These are phyloP conservation scores for Lanistes nyassanus DNA, from an alignment of 1,140 invertebrate genomes.

Conservation along the genomic window DNA sequence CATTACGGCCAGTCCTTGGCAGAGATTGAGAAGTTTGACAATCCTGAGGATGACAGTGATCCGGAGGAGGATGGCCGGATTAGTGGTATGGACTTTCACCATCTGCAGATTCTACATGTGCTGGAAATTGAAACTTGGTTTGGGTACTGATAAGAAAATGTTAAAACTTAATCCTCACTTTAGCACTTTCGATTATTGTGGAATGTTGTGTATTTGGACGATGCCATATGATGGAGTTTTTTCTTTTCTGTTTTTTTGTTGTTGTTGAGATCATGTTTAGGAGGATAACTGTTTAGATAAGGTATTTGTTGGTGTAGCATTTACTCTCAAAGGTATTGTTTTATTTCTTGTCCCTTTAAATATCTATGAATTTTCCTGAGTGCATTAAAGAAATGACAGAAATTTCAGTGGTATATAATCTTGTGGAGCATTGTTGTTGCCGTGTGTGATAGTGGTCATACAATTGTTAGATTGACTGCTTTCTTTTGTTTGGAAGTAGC, in stretches of 20 bases:
- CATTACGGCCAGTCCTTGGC: conserved; percentile 84
- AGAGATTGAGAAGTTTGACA: conserved; percentile 91
- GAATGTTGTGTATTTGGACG: background rate
- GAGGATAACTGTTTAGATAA: background rate
- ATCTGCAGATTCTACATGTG: background rate
- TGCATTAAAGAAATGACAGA: too few relatives aligned
- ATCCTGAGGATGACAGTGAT: conserved; percentile 79
- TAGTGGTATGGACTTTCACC: conserved; percentile 56
- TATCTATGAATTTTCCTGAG: background rate
- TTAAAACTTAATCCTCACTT: background rate
- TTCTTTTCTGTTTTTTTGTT: background rate
- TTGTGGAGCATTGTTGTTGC: too few relatives aligned
- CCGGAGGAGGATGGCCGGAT: conserved; percentile 74
- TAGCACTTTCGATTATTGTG: background rate
- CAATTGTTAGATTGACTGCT: too few relatives aligned
- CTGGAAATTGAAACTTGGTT: background rate
- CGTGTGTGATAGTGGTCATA: too few relatives aligned
- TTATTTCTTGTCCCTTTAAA: background rate
- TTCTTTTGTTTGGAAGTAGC: too few relatives aligned
- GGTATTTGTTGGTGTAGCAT: background rate
- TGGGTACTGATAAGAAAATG: background rate
- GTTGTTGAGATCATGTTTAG: background rate
- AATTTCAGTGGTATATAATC: too few relatives aligned
- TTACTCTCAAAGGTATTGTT: background rate
- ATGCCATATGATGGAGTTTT: background rate